phyloP scores from a whole-genome alignment of 2,888 invertebrate genomes.

The Amphipoea lucens region DNA sequence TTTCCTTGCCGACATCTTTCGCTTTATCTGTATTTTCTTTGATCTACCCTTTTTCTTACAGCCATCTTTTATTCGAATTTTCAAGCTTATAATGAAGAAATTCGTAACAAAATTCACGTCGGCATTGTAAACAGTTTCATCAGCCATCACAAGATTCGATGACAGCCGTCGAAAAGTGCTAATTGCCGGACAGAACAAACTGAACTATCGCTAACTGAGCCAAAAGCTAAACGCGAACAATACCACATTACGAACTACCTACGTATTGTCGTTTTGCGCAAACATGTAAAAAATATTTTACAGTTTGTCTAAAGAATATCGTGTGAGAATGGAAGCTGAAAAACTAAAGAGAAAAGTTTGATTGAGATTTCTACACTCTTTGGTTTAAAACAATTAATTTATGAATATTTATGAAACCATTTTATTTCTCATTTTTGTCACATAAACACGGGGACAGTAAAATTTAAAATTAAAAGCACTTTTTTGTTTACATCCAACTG shows the following conservation, averaged over 20 bases:
- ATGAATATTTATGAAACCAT: constrained; percentile 62
- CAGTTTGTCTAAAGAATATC: not conserved
- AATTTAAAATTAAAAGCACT: constrained; percentile 67
- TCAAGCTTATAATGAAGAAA: constrained; percentile 7
- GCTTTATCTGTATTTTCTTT: not conserved
- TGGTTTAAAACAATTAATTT: constrained; percentile 56
- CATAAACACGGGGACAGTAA: constrained; percentile 70
- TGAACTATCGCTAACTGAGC: constrained; percentile 73
- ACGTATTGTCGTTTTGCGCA: constrained; percentile 25
- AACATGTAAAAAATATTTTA: not conserved
- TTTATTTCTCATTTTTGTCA: constrained; percentile 70
- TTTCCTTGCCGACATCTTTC: not conserved
- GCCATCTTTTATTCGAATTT: not conserved
- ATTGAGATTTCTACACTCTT: constrained; percentile 40
- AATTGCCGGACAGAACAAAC: constrained; percentile 76
- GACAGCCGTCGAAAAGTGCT: constrained; percentile 85
- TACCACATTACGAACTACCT: constrained; percentile 35
- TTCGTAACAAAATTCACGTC: constrained; percentile 46
- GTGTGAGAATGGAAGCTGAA: constrained; percentile 7
- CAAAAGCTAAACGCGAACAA: constrained; percentile 65
- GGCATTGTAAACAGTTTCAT: constrained; percentile 66
- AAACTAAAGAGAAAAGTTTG: constrained; percentile 3
- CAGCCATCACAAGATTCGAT: constrained; percentile 74
- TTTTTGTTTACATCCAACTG: constrained; percentile 65
- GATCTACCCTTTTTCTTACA: not conserved